Evolutionary conservation across 2,113 vertebrate genomes (phyloP).

Genomic region (Siniperca knerii): DNA sequence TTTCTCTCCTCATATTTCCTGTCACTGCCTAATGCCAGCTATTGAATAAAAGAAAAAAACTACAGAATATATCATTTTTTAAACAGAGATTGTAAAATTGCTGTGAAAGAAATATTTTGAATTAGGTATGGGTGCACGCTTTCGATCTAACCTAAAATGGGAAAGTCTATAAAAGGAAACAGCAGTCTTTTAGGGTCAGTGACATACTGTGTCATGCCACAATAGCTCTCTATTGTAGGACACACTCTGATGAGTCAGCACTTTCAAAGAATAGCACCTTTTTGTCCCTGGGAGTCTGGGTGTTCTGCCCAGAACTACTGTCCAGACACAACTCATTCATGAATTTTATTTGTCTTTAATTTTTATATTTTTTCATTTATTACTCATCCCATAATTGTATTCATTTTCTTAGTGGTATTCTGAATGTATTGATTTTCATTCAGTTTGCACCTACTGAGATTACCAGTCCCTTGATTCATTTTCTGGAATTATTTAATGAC

Average conservation of each 20-base stretch:
- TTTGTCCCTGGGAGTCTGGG: slow-evolving; percentile 59
- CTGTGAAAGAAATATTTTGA: slow-evolving; percentile 15
- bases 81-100: background rate
- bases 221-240: slow-evolving; percentile 67
- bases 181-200: slow-evolving; percentile 70
- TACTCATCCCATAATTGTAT: background rate
- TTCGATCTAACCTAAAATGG: slow-evolving; percentile 40
- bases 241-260: slow-evolving; percentile 65
- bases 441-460: background rate
- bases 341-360: slow-evolving; percentile 9
- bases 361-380: background rate
- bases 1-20: background rate
- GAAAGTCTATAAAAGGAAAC: slow-evolving; percentile 65
- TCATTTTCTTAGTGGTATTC: background rate
- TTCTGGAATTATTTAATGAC: background rate
- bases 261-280: slow-evolving; percentile 74
- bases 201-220: slow-evolving; percentile 73
- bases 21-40: background rate
- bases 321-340: slow-evolving; percentile 49
- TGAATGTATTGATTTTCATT: background rate
- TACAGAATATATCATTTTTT: background rate
- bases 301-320: slow-evolving; percentile 53
- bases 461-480: too few species aligned
- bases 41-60: background rate
- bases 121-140: slow-evolving; percentile 3